These are phyloP conservation scores for Hormaphis cornu DNA, from an alignment of 1,140 invertebrate species.

Conservation along the genomic window DNA sequence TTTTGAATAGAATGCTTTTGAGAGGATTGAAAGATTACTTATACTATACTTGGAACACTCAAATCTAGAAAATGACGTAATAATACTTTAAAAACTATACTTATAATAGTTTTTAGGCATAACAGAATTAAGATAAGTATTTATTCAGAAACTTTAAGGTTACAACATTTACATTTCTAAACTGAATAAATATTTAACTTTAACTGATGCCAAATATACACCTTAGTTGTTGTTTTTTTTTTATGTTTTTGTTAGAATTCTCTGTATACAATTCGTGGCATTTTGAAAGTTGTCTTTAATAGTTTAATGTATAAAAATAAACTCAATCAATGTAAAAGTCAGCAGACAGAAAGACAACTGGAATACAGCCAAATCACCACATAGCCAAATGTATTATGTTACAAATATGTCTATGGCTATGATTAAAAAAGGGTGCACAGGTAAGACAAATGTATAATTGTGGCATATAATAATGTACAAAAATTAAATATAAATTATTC, in stretches of 20 bases:
- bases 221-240: neutral
- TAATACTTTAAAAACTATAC: too few relatives aligned
- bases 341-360: neutral
- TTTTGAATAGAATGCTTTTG: too few relatives aligned
- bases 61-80: too few relatives aligned
- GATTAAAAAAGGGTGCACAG: neutral
- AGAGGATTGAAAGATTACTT: too few relatives aligned
- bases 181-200: neutral
- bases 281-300: constrained; percentile 10
- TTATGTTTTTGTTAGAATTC: neutral
- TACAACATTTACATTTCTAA: neutral
- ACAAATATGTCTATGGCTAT: constrained; percentile 4
- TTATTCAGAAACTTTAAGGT: neutral
- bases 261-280: neutral
- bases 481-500: too few relatives aligned
- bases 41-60: too few relatives aligned
- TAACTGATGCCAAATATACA: neutral
- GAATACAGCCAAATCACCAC: neutral
- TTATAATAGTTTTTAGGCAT: too few relatives aligned
- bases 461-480: too few relatives aligned
- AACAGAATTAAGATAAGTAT: neutral
- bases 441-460: neutral
- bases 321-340: neutral
- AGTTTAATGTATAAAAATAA: constrained; percentile 17
- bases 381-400: constrained; percentile 25